These are phyloP conservation scores for Seriola aureovittata DNA, from an alignment of 2,113 vertebrate genomes.

Conservation along the genomic window DNA sequence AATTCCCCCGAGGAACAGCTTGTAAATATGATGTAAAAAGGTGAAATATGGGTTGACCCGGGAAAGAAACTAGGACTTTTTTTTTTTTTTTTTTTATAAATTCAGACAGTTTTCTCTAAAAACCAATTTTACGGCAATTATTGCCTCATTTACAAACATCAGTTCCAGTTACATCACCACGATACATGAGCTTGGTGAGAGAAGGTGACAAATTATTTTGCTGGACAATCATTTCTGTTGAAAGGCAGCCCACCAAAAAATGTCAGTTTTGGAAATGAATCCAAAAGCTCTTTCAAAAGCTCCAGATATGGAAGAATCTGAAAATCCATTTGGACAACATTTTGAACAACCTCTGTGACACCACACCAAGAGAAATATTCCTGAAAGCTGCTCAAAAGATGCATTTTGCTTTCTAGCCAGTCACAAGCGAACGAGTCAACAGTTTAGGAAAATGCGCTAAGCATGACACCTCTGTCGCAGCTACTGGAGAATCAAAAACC, in stretches of 20 bases:
- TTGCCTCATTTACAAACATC: slow-evolving; percentile 73
- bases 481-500: not conserved
- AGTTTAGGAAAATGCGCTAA: slow-evolving; percentile 34
- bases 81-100: slow-evolving; percentile 17
- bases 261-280: slow-evolving; percentile 41
- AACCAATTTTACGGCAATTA: slow-evolving; percentile 75
- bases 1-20: slow-evolving; percentile 27
- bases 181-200: slow-evolving; percentile 44
- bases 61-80: slow-evolving; percentile 27
- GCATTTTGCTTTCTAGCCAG: slow-evolving; percentile 35
- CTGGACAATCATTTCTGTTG: slow-evolving; percentile 63
- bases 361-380: slow-evolving; percentile 38
- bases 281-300: slow-evolving; percentile 28
- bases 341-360: slow-evolving; percentile 51
- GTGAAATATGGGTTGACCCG: slow-evolving; percentile 55
- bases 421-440: slow-evolving; percentile 32
- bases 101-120: slow-evolving; percentile 55
- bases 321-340: slow-evolving; percentile 59
- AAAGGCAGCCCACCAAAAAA: slow-evolving; percentile 57
- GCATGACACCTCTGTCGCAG: slow-evolving; percentile 17
- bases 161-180: slow-evolving; percentile 67
- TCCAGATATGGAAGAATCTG: slow-evolving; percentile 25
- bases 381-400: slow-evolving; percentile 42
- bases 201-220: slow-evolving; percentile 50
- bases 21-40: slow-evolving; percentile 29